Percentiles rank a stretch among this genome's conserved stretches.
Conservation (phyloP, 1,140 invertebrate species). For the Drosophila hydei region DNA sequence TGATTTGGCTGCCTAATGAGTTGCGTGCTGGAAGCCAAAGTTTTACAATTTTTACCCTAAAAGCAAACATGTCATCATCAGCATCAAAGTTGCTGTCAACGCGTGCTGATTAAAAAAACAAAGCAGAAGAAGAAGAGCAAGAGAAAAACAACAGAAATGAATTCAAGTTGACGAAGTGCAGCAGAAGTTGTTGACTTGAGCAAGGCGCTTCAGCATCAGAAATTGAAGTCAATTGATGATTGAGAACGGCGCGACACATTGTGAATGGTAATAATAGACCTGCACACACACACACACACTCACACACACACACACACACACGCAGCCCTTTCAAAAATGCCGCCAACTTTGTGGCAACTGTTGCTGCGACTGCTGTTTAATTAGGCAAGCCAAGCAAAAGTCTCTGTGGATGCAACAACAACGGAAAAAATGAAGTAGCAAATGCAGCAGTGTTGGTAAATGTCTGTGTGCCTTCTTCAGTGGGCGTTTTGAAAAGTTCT, state of each 20-base stretch:
- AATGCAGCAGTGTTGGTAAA: slow-evolving; percentile 18
- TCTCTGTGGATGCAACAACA: no score
- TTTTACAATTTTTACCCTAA: neutral
- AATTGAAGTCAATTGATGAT: slow-evolving; percentile 54
- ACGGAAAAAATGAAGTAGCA: no score
- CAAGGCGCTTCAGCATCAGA: slow-evolving; percentile 30
- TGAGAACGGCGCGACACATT: slow-evolving; percentile 38
- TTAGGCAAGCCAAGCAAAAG: slow-evolving; percentile 14
- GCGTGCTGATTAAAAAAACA: slow-evolving; percentile 28
- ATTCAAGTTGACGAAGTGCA: slow-evolving; percentile 52
- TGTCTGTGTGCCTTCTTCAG: neutral
- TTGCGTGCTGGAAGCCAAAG: neutral
- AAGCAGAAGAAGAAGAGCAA: no score
- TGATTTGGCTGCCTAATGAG: slow-evolving; percentile 21
- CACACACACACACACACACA: neutral
- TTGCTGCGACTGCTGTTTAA: slow-evolving; percentile 35
- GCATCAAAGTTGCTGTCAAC: slow-evolving; percentile 27
- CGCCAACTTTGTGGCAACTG: slow-evolving; percentile 28
- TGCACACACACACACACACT: slow-evolving; percentile 6
- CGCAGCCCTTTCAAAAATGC: slow-evolving; percentile 25
- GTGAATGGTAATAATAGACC: slow-evolving; percentile 44
- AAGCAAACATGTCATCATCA: slow-evolving; percentile 10
- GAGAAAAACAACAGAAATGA: slow-evolving; percentile 19
- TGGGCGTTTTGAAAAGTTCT: no score
- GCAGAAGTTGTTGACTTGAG: slow-evolving; percentile 39